These are phyloP conservation scores for Carcharodon carcharias DNA, from an alignment of 2,797 vertebrate genomes.

Conservation along the genomic window DNA sequence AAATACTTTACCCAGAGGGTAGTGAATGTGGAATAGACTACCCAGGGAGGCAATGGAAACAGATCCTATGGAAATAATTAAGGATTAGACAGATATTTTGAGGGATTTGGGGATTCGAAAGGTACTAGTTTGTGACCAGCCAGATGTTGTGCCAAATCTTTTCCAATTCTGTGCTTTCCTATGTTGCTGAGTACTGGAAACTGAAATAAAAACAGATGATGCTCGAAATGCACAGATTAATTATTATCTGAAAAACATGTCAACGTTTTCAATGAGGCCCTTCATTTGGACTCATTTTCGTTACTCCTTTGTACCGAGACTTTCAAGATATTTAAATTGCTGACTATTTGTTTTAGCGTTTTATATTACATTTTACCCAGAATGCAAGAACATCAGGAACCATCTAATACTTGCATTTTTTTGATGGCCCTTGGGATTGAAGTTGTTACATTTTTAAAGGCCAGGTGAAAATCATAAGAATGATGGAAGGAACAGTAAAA, in stretches of 20 bases:
- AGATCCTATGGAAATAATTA: slow-evolving; percentile 15
- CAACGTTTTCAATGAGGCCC: neutral
- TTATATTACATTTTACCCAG: neutral
- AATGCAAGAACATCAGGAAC: neutral
- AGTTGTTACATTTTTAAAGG: neutral
- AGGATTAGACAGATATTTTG: slow-evolving; percentile 17
- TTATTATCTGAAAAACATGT: slow-evolving; percentile 7
- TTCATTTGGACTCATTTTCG: neutral
- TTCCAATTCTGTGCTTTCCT: slow-evolving; percentile 1
- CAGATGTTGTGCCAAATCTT: slow-evolving; percentile 6
- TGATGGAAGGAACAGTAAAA: slow-evolving; percentile 25
- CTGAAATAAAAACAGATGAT: slow-evolving; percentile 26
- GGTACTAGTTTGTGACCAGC: slow-evolving; percentile 26
- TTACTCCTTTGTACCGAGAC: neutral
- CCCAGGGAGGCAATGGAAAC: neutral
- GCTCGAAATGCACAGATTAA: neutral
- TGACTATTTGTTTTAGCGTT: neutral
- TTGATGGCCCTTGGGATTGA: neutral
- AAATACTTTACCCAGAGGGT: neutral
- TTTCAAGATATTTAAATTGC: neutral
- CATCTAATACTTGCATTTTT: neutral
- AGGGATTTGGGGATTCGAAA: slow-evolving; percentile 30
- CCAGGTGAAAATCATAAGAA: neutral
- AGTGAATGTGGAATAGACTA: neutral
- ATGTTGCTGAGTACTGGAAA: neutral